These are phyloP conservation scores for Poeciliopsis gracilis DNA, from an alignment of 2,797 vertebrate genomes.

Conservation along the genomic window DNA sequence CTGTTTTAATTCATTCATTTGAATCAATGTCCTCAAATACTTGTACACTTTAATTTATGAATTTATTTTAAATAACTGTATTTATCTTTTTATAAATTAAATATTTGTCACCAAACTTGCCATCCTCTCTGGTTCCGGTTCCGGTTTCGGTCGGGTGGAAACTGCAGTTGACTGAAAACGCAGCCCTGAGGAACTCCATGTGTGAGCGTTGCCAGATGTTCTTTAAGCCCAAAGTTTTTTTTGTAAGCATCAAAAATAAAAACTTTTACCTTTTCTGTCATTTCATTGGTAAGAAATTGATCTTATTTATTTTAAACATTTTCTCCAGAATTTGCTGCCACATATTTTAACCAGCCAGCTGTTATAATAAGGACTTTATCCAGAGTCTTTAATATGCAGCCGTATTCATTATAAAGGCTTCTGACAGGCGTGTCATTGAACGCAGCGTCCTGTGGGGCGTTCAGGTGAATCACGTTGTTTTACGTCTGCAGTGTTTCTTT, in stretches of 20 bases:
- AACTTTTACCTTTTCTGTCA: not conserved
- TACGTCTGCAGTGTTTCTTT: not conserved
- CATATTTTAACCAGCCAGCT: not conserved
- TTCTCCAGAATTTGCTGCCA: not conserved
- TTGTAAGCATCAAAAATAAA: not conserved
- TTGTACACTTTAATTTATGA: not conserved
- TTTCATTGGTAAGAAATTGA: not conserved
- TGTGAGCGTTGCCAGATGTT: not conserved
- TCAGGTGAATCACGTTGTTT: not conserved
- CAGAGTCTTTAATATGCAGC: not conserved
- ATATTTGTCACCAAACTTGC: too few relatives aligned
- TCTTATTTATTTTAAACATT: too few relatives aligned
- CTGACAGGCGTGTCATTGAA: not conserved
- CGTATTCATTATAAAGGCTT: not conserved
- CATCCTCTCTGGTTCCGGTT: not conserved
- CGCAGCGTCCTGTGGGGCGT: constrained; percentile 15
- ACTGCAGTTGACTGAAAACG: not conserved
- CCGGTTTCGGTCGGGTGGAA: not conserved
- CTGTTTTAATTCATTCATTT: too few relatives aligned
- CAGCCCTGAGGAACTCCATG: not conserved
- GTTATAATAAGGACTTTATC: not conserved
- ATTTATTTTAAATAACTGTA: too few relatives aligned
- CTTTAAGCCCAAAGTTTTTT: not conserved
- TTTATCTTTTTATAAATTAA: too few relatives aligned
- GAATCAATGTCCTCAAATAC: not conserved